A percentile compares a stretch with the other conserved stretches of the same genome.
phyloP scores from a whole-genome alignment of 1,140 invertebrate genomes.

The Drosophila pallidifrons region DNA sequence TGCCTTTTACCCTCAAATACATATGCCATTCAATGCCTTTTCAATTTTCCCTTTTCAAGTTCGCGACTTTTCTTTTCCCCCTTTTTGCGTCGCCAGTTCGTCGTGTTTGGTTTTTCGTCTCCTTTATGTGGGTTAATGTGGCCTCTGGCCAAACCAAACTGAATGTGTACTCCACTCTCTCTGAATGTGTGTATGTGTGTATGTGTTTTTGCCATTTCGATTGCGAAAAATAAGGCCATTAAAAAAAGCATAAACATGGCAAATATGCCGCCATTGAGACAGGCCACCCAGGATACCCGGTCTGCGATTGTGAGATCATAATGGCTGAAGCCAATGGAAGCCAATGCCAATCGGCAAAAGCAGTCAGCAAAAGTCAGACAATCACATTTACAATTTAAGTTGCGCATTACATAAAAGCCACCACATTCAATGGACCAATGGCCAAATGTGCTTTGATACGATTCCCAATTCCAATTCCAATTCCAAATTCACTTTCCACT shows the following conservation, averaged over 20 bases:
- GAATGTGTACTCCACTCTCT: no score
- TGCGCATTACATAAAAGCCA: slow-evolving; percentile 4
- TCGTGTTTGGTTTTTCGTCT: neutral
- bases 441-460: neutral
- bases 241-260: slow-evolving; percentile 67
- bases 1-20: neutral
- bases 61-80: slow-evolving; percentile 18
- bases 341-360: slow-evolving; percentile 5
- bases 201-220: slow-evolving; percentile 34
- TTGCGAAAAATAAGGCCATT: slow-evolving; percentile 71
- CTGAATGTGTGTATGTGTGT: slow-evolving; percentile 10
- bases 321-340: neutral
- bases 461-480: slow-evolving; percentile 1
- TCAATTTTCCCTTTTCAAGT: slow-evolving; percentile 48
- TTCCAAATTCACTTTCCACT: neutral
- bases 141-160: slow-evolving; percentile 21
- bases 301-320: slow-evolving; percentile 33
- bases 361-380: slow-evolving; percentile 9
- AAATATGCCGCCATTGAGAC: slow-evolving; percentile 32
- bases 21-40: slow-evolving; percentile 36
- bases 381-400: slow-evolving; percentile 35
- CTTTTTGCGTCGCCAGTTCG: neutral
- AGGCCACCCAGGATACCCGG: slow-evolving; percentile 23
- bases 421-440: slow-evolving; percentile 5
- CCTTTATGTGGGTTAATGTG: slow-evolving; percentile 67